Conservation (phyloP, 1,140 invertebrate species). For the Nasonia vitripennis region DNA sequence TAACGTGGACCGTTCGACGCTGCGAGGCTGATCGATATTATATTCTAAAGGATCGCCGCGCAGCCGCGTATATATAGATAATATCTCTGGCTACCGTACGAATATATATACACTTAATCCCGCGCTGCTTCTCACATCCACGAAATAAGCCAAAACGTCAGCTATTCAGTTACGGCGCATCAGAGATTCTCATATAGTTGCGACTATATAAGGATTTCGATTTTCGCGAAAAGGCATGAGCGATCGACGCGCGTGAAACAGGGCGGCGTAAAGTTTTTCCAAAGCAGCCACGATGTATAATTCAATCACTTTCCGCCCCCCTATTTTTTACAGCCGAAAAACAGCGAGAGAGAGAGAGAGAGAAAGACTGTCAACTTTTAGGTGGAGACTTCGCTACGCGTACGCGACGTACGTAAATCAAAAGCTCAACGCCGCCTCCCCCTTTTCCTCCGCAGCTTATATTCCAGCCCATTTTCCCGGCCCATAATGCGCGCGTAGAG, state of each 20-base stretch:
- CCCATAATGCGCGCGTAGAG: background rate
- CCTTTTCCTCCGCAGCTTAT: slow-evolving; percentile 32
- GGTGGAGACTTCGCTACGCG: slow-evolving; percentile 10
- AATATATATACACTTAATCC: background rate
- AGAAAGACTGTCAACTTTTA: slow-evolving; percentile 17
- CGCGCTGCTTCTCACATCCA: background rate
- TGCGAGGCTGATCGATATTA: slow-evolving; percentile 59
- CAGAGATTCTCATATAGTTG: slow-evolving; percentile 7
- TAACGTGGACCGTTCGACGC: slow-evolving; percentile 47
- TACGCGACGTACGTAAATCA: slow-evolving; percentile 38
- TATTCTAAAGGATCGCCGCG: slow-evolving; percentile 62
- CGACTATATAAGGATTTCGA: slow-evolving; percentile 37
- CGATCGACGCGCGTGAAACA: too few species aligned
- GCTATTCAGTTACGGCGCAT: slow-evolving; percentile 54
- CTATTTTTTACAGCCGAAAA: slow-evolving; percentile 27
- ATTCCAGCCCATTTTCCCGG: background rate
- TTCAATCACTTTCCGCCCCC: background rate
- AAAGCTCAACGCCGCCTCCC: slow-evolving; percentile 37
- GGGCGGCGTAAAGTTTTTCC: slow-evolving; percentile 58
- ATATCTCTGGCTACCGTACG: slow-evolving; percentile 60
- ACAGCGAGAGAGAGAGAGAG: slow-evolving; percentile 19
- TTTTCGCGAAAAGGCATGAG: background rate
- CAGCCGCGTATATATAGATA: slow-evolving; percentile 53
- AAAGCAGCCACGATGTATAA: background rate
- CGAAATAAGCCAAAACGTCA: slow-evolving; percentile 62